Conservation (phyloP, 2,888 invertebrate genomes). For the Drosophila pseudotakahashii region DNA sequence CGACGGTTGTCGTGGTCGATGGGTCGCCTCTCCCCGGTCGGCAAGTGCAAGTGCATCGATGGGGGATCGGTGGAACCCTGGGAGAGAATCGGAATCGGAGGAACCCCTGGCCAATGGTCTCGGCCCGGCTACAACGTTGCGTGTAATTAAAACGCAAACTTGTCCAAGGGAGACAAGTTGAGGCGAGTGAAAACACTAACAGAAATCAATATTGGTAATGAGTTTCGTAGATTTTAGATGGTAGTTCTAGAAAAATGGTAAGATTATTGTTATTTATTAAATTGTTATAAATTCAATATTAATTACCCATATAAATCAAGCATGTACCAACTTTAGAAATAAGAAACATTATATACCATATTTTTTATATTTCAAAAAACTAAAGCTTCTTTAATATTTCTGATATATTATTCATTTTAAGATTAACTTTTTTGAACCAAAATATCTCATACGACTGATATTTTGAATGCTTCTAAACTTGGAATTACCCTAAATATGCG, state of each 20-base stretch:
- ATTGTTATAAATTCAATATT: too few species aligned
- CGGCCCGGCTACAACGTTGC: constrained; percentile 63
- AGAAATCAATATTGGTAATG: background rate
- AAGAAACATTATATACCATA: too few species aligned
- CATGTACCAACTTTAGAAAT: too few species aligned
- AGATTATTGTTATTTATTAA: too few species aligned
- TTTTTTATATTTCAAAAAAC: background rate
- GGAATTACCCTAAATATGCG: background rate
- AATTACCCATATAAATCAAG: too few species aligned
- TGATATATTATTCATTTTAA: too few species aligned
- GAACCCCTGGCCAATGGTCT: constrained; percentile 41
- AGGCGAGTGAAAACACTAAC: background rate
- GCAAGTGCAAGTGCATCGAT: constrained; percentile 58
- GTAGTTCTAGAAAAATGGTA: background rate
- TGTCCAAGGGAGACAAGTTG: constrained; percentile 31
- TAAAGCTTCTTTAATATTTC: too few species aligned
- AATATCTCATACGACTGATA: background rate
- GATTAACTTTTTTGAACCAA: background rate
- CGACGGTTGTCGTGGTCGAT: constrained; percentile 16
- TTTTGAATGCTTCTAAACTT: too few species aligned
- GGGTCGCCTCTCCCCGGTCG: constrained; percentile 7
- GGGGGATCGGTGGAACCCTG: constrained; percentile 14
- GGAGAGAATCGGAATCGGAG: constrained; percentile 7
- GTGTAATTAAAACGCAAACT: constrained; percentile 80
- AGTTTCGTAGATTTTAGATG: background rate